Evolutionary conservation across 30 jellyfish, hydroid and myxozoan genomes (phyloP).

Genomic region (Pelagia noctiluca): DNA sequence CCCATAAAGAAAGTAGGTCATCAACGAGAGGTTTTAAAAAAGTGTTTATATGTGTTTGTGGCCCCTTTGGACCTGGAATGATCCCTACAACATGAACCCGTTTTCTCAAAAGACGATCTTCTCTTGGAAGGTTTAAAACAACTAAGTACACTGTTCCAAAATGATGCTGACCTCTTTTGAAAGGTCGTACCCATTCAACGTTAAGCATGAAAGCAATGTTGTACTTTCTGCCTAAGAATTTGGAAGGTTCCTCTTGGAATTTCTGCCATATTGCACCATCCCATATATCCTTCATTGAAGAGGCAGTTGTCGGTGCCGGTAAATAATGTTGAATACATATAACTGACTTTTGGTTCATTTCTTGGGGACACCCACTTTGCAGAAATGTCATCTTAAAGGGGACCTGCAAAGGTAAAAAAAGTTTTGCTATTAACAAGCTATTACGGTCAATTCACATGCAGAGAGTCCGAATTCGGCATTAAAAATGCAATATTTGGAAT

Average conservation of each 20-base stretch:
- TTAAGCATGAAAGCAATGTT: not conserved
- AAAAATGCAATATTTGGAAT: too few relatives aligned
- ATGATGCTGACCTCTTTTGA: not conserved
- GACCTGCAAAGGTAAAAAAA: too few relatives aligned
- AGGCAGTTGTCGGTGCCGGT: too few relatives aligned
- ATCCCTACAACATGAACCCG: not conserved
- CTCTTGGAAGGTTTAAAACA: not conserved
- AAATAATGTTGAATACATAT: too few relatives aligned
- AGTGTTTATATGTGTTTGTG: not conserved
- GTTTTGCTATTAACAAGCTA: too few relatives aligned
- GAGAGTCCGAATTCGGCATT: too few relatives aligned
- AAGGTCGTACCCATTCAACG: slow-evolving; percentile 12
- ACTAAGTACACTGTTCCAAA: not conserved
- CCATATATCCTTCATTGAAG: not conserved
- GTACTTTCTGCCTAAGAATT: not conserved
- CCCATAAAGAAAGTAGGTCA: not conserved
- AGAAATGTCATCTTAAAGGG: too few relatives aligned
- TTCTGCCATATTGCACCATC: not conserved
- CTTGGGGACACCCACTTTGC: too few relatives aligned
- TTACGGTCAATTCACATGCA: too few relatives aligned
- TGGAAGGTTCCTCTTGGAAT: not conserved
- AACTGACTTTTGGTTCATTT: too few relatives aligned
- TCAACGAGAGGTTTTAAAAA: not conserved
- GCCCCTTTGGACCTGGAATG: not conserved
- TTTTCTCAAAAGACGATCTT: not conserved